Evolutionary conservation across 2,888 invertebrate genomes (phyloP).

Genomic region (Sylvicola cinctus): DNA sequence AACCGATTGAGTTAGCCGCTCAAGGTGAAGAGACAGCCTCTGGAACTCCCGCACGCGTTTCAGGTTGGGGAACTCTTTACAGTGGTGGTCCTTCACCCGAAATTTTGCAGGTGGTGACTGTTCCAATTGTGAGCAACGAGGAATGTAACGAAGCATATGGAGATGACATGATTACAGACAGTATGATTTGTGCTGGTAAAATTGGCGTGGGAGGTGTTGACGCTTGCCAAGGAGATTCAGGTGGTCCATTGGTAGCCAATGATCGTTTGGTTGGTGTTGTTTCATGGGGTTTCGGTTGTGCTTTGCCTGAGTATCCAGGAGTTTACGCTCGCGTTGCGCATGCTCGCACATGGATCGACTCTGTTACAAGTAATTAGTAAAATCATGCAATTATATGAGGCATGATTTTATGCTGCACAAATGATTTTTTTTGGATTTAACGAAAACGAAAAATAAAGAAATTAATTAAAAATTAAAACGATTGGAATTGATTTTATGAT

Average conservation of each 20-base stretch:
- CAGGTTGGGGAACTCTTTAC: conserved; percentile 16
- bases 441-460: not conserved
- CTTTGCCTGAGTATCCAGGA: conserved; percentile 12
- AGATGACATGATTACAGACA: conserved; percentile 11
- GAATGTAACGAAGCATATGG: conserved; percentile 13
- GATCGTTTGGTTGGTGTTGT: conserved; percentile 16
- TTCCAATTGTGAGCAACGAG: conserved; percentile 12
- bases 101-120: conserved; percentile 13
- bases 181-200: conserved; percentile 17
- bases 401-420: too few relatives aligned
- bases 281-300: conserved; percentile 19
- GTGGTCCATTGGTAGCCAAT: conserved; percentile 15
- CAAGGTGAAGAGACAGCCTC: conserved; percentile 20
- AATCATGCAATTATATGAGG: too few relatives aligned
- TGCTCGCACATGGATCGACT: conserved; percentile 1
- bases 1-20: conserved; percentile 35
- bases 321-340: conserved; percentile 13
- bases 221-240: conserved; percentile 20
- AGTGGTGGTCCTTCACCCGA: conserved; percentile 10
- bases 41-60: conserved; percentile 11
- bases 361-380: too few relatives aligned
- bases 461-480: not conserved
- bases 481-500: too few relatives aligned
- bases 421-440: too few relatives aligned
- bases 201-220: conserved; percentile 14